These are phyloP conservation scores for Eudemis profundana DNA, from an alignment of 2,888 invertebrate species.

Conservation along the genomic window DNA sequence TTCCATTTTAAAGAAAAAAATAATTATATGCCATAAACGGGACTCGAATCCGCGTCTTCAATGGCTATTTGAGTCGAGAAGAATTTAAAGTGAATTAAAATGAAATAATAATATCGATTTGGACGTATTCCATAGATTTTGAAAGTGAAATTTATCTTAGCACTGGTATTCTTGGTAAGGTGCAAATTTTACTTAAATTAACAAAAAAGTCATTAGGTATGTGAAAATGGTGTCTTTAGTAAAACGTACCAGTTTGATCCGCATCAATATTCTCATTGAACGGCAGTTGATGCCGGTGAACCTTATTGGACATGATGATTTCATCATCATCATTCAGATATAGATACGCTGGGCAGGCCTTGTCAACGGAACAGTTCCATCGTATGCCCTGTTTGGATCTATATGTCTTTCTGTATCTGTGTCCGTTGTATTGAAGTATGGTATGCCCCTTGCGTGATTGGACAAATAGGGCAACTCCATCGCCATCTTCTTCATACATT, in stretches of 20 bases:
- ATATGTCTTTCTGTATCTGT: constrained; percentile 67
- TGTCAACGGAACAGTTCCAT: constrained; percentile 69
- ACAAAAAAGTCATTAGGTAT: too few species aligned
- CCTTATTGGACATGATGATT: constrained; percentile 62
- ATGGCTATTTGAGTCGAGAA: too few species aligned
- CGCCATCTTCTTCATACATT: constrained; percentile 44
- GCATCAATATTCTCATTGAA: constrained; percentile 50
- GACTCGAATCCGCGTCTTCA: not conserved
- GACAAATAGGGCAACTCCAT: constrained; percentile 61
- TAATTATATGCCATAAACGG: not conserved
- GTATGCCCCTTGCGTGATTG: constrained; percentile 65
- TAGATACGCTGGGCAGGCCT: constrained; percentile 65
- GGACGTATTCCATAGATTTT: not conserved
- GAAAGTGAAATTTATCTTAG: not conserved
- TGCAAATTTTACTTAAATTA: too few species aligned
- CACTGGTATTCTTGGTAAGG: too few species aligned
- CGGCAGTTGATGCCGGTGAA: constrained; percentile 59
- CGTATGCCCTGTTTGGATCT: constrained; percentile 62
- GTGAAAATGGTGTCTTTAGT: not conserved
- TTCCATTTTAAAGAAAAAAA: too few species aligned
- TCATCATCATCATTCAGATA: constrained; percentile 67
- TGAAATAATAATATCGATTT: too few species aligned
- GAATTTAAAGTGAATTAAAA: too few species aligned
- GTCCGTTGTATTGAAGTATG: constrained; percentile 65
- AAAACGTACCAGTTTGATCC: constrained; percentile 56